Evolutionary conservation across 1,140 invertebrate species (phyloP), one percentile per base, ranked within the genome.

Genomic region (Papilio glaucus): DNA sequence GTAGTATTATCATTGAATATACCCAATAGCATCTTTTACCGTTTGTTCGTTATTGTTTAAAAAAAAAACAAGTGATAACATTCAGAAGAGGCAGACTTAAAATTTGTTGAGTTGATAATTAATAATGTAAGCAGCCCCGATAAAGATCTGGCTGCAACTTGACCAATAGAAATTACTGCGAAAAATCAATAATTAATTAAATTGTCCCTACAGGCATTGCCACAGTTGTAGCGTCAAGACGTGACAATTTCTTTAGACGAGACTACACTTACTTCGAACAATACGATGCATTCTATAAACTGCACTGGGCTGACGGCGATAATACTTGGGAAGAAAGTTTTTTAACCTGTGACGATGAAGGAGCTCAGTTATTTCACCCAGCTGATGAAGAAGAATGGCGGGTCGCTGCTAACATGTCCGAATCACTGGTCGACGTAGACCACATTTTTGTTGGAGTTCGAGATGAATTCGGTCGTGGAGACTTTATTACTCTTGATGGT

Each of bases 261-360:
- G 81, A 83, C 49, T 83, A 83, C 42, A 78, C 67, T 5, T 83
- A 80, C 53, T 29, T 76, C 3, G 71, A 77, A 9, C 62, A 83
- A 26, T 83, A 72, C 10, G 72, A 83, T 62, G 81, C 81, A 10
- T 80, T 79, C 37, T 83, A 83, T 41, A 83, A 83, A 69, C 15
- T 83, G 0, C 78, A 83, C 65, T 71, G 24, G 61, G 75, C 67
- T 33, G 1, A 41, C 0, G 39, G 45, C 9, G 65, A 37, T 12
- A 38, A 4, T 0, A 9, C 37, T 15, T 80, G 78, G 81, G 42
- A 67, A n/a, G 63, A 41, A 3, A 71, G 72, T 38, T 82, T 80
- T 49, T 42, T 76, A 21, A 24, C 72, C 6, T 82, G 81, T 18
- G 75, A 80, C 18, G 72, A 79, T 12, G 81, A 82, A 72, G 77